Evolutionary conservation across 2,113 vertebrate species (phyloP), one percentile per base, ranked within the genome.

Genomic region (Bubo bubo): DNA sequence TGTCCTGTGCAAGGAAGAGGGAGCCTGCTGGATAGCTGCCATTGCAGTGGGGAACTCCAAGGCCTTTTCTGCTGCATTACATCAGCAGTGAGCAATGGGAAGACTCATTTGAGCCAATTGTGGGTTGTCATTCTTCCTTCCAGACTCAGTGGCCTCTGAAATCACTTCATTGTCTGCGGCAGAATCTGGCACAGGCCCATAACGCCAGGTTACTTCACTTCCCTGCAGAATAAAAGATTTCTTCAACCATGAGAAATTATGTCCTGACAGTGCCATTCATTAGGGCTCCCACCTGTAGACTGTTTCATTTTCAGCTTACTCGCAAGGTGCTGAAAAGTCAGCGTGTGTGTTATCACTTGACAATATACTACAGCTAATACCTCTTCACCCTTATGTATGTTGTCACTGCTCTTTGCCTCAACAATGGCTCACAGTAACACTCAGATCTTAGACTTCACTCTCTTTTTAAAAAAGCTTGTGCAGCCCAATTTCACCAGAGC

Each of bases 131-230:
- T 85, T 82, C 88, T 93, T 95, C 94, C 93, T 95, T 79, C 91
- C 86, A 96, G 95, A 83, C 72, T 67, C 93, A 50, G 85, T 94
- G 97, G 95, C 95, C 90, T 96, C 90, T 94, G 89, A 97, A 97
- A 97, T 95, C 71, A 76, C 77, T 39, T 90, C 74, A 95, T 90
- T 97, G 95, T 95, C 93, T 93, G 87, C 6, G 5, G 53, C 0
- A 1, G 84, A 95, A 96, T 95, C 94, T 97, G 96, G 93, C 95
- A 62, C 84, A 91, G 93, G 84, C 79, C 81, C 87, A 95, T 66
- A 90, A 96, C 47, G 66, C 84, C 96, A 97, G 95, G 95, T 97
- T 97, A 95, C 94, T 95, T 95, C 94, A 90, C 91, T 97, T 96
- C 86, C 93, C 91, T 55, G 85, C 53, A 76, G 91, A 96, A 96